Evolutionary conservation across 1,140 invertebrate species (phyloP).

Genomic region (Anadara kagoshimensis): DNA sequence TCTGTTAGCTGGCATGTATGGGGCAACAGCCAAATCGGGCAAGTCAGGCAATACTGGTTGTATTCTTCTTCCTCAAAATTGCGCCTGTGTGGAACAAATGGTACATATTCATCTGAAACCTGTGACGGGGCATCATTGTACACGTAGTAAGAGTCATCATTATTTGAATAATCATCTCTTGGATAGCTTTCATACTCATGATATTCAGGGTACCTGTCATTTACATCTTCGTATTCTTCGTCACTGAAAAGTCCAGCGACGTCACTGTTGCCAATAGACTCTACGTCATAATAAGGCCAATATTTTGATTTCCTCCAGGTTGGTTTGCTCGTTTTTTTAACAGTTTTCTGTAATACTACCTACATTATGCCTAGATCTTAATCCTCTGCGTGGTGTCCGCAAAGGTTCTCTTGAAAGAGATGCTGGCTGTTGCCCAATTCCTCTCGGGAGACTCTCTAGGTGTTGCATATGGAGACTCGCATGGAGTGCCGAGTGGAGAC

Average conservation of each 20-base stretch:
- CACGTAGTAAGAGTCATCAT: conserved; percentile 18
- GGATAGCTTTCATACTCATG: conserved; percentile 30
- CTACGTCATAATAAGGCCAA: conserved; percentile 39
- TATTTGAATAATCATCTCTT: conserved; percentile 7
- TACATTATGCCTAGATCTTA: conserved; percentile 13
- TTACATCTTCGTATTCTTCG: conserved; percentile 21
- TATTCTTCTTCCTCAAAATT: conserved; percentile 29
- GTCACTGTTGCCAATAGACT: conserved; percentile 28
- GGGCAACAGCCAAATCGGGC: conserved; percentile 24
- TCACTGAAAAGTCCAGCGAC: conserved; percentile 29
- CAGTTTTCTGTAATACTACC: conserved; percentile 33
- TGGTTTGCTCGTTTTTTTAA: conserved; percentile 22
- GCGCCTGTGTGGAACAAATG: conserved; percentile 35
- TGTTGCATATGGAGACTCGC: neutral
- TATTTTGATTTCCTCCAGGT: conserved; percentile 1
- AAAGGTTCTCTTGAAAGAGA: neutral
- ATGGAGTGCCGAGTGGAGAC: no score
- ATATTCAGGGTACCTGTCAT: conserved; percentile 24
- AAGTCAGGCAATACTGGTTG: conserved; percentile 20
- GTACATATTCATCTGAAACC: conserved; percentile 40
- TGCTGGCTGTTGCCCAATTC: conserved; percentile 8
- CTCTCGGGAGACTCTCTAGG: conserved; percentile 34
- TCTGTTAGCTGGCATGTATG: conserved; percentile 6
- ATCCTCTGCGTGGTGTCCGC: conserved; percentile 8
- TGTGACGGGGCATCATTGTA: conserved; percentile 16